Base-by-base conservation (phyloP, 2,113 vertebrate genomes). In the Halichoerus grypus region DNA sequence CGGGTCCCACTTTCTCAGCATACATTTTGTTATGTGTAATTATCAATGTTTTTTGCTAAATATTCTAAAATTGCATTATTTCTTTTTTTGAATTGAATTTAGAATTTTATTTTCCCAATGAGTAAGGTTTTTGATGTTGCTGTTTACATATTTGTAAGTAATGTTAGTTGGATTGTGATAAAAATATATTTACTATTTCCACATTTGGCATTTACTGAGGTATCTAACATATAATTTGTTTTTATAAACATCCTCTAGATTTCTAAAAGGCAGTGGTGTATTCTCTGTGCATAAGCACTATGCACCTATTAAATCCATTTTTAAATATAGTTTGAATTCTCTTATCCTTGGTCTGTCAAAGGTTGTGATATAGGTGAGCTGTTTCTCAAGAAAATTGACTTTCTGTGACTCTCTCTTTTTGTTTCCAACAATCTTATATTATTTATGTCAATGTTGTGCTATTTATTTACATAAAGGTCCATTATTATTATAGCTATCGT, bases 361-460 rank as follows among this genome's bases (percentile, higher is more conserved):
- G 22, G 7, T 53, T 9, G 49, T 89, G 55, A 97, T 55, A 36
- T 21, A 92, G 15, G 26, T 53, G 33, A 95, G 49, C 28, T 39
- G 13, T 96, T 93, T 86, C 26, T 83, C 67, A 53, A 81, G 85
- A 95, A 93, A 86, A 90, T 14, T 76, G 79, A 65, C 49, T 88
- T 84, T 79, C 53, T 59, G 22, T 69, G 49, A 92, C 19, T 80
- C 24, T 5, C 19, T 74, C 26, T 7, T 80, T 86, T 83, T 89
- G 55, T 85, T 86, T 81, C 74, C 28, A 96, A 92, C 33, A 74
- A 89, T 89, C 65, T 95, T 89, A 11, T 26, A 28, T 96, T 80
- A 89, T 96, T 96, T 95, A 90, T 89, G 89, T 95, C 71, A 96
- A 53, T 95, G 49, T n/a, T 49, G 67, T 53, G n/a, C 13, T 74